Evolutionary conservation across 2,113 vertebrate species (phyloP).

Genomic region (Chrysemys picta): DNA sequence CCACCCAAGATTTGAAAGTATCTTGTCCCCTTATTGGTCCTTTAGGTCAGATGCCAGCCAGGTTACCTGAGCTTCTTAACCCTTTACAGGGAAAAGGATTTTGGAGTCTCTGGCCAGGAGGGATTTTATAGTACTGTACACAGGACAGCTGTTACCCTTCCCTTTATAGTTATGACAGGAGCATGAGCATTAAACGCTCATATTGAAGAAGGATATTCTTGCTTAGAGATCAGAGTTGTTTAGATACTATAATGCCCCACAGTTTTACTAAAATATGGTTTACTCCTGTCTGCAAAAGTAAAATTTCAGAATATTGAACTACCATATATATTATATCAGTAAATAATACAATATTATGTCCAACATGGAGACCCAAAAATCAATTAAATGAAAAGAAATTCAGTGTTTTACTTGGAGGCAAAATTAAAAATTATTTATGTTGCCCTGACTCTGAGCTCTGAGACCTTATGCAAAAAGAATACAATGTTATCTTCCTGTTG

Average conservation of each 20-base stretch:
- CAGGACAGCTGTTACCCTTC: no score
- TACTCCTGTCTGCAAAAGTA: not conserved
- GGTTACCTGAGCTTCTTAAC: no score
- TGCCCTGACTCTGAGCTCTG: not conserved
- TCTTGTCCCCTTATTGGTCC: no score
- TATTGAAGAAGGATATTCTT: not conserved
- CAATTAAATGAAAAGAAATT: no score
- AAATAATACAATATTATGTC: not conserved
- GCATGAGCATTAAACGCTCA: not conserved
- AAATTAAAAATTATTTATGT: not conserved
- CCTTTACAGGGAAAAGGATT: no score
- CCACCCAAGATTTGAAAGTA: no score
- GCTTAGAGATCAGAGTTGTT: not conserved
- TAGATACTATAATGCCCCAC: not conserved
- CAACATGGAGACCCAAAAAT: not conserved
- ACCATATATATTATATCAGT: not conserved
- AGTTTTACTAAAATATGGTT: not conserved
- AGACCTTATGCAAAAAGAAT: not conserved
- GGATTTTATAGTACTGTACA: no score
- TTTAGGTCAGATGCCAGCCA: no score
- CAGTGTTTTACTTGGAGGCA: not conserved
- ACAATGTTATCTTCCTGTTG: not conserved
- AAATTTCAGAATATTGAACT: not conserved
- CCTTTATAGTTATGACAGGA: no score
- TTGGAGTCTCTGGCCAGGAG: no score